Evolutionary conservation across 2,888 invertebrate genomes (phyloP).

Genomic region (Rhagonycha fulva): DNA sequence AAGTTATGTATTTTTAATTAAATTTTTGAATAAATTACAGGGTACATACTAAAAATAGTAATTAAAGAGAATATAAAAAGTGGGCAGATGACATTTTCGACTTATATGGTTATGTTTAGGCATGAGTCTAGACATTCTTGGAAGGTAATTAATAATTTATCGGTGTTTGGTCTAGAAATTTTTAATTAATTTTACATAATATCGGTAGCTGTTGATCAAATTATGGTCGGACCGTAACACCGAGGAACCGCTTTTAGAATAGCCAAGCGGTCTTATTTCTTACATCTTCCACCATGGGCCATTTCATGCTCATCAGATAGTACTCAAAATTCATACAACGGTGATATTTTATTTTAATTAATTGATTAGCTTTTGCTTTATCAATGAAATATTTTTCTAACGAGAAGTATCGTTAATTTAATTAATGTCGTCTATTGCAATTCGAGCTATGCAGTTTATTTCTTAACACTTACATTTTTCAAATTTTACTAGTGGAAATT

Average conservation of each 20-base stretch:
- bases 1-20: background rate
- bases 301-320: conserved; percentile 28
- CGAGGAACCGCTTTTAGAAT: background rate
- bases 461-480: conserved; percentile 14
- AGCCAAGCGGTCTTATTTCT: background rate
- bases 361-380: conserved; percentile 30
- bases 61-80: background rate
- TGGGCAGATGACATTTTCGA: conserved; percentile 3
- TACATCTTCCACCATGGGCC: background rate
- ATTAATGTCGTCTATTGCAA: conserved; percentile 14
- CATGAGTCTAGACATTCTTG: background rate
- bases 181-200: conserved; percentile 27
- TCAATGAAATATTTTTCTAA: conserved; percentile 27
- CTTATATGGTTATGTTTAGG: background rate
- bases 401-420: conserved; percentile 18
- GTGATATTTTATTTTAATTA: conserved; percentile 32
- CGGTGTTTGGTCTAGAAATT: conserved; percentile 6
- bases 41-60: background rate
- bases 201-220: conserved; percentile 23
- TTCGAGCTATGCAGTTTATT: conserved; percentile 12
- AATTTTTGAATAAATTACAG: background rate
- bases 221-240: conserved; percentile 8
- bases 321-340: conserved; percentile 27
- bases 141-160: conserved; percentile 20
- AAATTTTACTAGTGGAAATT: conserved; percentile 7